Evolutionary conservation across 2,797 vertebrate genomes (phyloP).

Genomic region (Rhodeus uyekii): DNA sequence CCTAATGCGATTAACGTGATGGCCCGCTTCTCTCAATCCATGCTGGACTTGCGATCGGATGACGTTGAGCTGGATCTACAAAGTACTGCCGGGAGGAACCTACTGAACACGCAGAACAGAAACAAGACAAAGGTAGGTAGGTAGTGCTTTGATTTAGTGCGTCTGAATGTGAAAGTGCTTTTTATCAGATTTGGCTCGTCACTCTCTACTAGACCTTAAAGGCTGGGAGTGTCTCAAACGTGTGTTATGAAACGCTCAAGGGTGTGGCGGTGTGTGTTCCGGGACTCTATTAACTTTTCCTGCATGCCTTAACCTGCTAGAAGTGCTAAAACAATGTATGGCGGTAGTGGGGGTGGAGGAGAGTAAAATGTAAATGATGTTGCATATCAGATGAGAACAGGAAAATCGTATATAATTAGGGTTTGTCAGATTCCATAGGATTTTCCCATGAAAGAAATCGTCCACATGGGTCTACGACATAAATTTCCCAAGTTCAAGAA

Average conservation of each 20-base stretch:
- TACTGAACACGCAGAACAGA: slow-evolving; percentile 61
- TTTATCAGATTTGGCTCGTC: slow-evolving; percentile 31
- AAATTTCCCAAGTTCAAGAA: not conserved
- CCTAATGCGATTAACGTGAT: slow-evolving; percentile 80
- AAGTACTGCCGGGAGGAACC: slow-evolving; percentile 69
- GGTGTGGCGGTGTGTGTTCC: slow-evolving; percentile 25
- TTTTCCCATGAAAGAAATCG: not conserved
- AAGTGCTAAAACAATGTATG: not conserved
- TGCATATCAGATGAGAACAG: not conserved
- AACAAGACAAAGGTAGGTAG: slow-evolving; percentile 73
- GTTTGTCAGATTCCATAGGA: not conserved
- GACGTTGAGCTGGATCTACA: slow-evolving; percentile 58
- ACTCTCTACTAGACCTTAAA: slow-evolving; percentile 15
- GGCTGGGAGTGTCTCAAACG: slow-evolving; percentile 47
- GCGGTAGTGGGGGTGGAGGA: not conserved
- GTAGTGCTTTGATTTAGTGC: not conserved
- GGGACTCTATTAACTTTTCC: slow-evolving; percentile 9
- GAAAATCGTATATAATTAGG: not conserved
- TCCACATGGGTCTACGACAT: not conserved
- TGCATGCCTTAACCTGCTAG: slow-evolving; percentile 37
- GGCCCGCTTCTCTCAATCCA: slow-evolving; percentile 82
- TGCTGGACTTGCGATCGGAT: slow-evolving; percentile 76
- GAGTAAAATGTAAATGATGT: not conserved
- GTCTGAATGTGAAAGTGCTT: slow-evolving; percentile 35
- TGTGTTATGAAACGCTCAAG: slow-evolving; percentile 40